phyloP scores from a whole-genome alignment of 2,797 vertebrate genomes.

The Lepus oiostolus region DNA sequence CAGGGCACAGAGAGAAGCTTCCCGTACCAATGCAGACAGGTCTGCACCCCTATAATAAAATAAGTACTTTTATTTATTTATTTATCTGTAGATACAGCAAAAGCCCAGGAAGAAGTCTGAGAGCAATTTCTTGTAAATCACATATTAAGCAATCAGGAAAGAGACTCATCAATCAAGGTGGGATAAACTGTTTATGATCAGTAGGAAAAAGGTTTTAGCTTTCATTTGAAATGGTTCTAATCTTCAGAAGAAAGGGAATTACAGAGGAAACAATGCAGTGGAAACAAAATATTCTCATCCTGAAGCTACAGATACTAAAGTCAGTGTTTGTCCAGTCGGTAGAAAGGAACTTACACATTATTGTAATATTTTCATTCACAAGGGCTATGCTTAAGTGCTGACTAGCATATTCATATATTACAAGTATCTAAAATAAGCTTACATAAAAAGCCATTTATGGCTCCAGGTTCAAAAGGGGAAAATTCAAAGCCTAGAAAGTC shows the following conservation, averaged over 20 bases:
- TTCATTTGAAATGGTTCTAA: conserved; percentile 5
- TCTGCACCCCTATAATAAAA: conserved; percentile 93
- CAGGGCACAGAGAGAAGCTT: conserved; percentile 95
- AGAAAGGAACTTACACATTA: not conserved
- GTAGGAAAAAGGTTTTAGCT: not conserved
- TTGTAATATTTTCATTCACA: not conserved
- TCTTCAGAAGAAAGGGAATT: not conserved
- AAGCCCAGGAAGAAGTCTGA: not conserved
- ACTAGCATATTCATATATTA: not conserved
- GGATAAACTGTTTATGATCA: not conserved
- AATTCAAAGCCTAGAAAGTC: conserved; percentile 3
- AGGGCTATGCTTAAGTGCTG: not conserved
- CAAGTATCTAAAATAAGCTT: not conserved
- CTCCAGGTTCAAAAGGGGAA: not conserved
- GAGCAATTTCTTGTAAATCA: not conserved
- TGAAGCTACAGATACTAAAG: not conserved
- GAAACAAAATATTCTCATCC: not conserved
- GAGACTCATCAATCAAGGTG: not conserved
- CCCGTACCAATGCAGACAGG: conserved; percentile 95
- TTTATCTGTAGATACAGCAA: not conserved
- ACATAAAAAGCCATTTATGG: not conserved
- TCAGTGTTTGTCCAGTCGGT: not conserved
- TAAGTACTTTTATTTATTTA: not conserved
- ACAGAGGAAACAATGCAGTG: not conserved
- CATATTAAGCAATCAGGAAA: not conserved